Base-by-base conservation (phyloP, 1,140 invertebrate genomes). In the Lepidotrigona ventralis region DNA sequence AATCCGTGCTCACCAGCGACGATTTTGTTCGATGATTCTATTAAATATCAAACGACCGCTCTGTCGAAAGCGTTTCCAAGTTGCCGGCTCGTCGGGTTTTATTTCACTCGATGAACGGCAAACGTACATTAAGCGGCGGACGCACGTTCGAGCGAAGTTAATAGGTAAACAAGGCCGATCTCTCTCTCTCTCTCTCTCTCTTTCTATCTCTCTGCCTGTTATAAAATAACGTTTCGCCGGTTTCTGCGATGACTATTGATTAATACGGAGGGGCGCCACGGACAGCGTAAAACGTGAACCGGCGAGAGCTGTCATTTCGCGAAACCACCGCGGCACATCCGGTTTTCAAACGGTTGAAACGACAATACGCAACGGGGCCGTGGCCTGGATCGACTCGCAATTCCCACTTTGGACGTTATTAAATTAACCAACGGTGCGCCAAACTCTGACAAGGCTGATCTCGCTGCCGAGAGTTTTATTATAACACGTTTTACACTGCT, bases 141-240 rank as follows among this genome's bases (percentile, higher is more conserved):
- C 60, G 23, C 26, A 23, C 33, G 54, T 39, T 51, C n/a, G 39
- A 51, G 56, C 46, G 33, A 75, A 79, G 60, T 79, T 79, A 60
- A 60, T 60, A 79, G 39, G 68, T 71, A 79, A 70, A 79, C 68
- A 60, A 60, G 54, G 29, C 26, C 39, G 53, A 46, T 79, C 64
- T 15, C 9, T 21, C 2, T 26, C 15, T 33, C 29, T 15, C 39
- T 46, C 39, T 46, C 9, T 46, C 39, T 46, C 39, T 46, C 39
- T 79, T 53, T 15, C 9, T 21, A n/a, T n/a, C 0, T 26, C 6
- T 33, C 29, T 15, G 5, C 19, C 29, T 3, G 46, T 53, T 46
- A 69, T 69, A 69, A 79, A 79, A 26, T 26, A 19, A 46, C n/a
- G 19, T 79, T 54, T 26, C 51, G 15, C 21, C 19, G 39, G 53